These are phyloP conservation scores for Myotis myotis DNA, from an alignment of 2,797 vertebrate species.

Conservation along the genomic window DNA sequence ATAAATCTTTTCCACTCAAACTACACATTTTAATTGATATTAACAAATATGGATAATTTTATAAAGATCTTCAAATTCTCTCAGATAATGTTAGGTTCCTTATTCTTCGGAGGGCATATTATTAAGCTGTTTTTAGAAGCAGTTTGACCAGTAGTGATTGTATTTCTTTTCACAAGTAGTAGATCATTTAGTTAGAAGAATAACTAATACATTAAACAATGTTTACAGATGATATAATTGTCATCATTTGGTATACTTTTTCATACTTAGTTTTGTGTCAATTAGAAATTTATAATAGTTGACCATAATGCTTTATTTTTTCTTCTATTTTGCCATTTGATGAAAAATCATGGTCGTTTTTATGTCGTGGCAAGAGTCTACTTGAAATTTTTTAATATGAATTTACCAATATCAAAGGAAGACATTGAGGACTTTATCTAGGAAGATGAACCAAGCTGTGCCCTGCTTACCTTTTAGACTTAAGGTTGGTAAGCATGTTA, in stretches of 20 bases:
- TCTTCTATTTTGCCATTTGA: conserved; percentile 76
- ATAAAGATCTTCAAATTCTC: conserved; percentile 67
- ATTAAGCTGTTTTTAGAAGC: conserved; percentile 56
- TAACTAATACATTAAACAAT: conserved; percentile 49
- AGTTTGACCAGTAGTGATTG: conserved; percentile 42
- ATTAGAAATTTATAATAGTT: conserved; percentile 70
- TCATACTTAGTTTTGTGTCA: conserved; percentile 73
- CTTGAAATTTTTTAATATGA: conserved; percentile 78
- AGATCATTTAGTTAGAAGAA: conserved; percentile 58
- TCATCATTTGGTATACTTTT: conserved; percentile 59
- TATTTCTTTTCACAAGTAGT: conserved; percentile 59
- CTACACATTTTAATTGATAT: conserved; percentile 67
- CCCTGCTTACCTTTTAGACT: conserved; percentile 73
- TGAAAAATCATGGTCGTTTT: conserved; percentile 79
- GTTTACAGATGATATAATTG: conserved; percentile 58
- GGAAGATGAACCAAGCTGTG: conserved; percentile 73
- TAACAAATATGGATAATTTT: conserved; percentile 65
- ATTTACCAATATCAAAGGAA: conserved; percentile 76
- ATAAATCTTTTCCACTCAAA: conserved; percentile 74
- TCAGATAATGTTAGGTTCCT: conserved; percentile 58
- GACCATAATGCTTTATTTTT: conserved; percentile 78
- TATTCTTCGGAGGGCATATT: conserved; percentile 41
- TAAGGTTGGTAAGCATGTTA: conserved; percentile 72
- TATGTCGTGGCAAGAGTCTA: conserved; percentile 79
- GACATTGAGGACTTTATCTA: conserved; percentile 73